These are phyloP conservation scores for Centruroides sculpturatus DNA, from an alignment of 1,140 invertebrate species.

Conservation along the genomic window DNA sequence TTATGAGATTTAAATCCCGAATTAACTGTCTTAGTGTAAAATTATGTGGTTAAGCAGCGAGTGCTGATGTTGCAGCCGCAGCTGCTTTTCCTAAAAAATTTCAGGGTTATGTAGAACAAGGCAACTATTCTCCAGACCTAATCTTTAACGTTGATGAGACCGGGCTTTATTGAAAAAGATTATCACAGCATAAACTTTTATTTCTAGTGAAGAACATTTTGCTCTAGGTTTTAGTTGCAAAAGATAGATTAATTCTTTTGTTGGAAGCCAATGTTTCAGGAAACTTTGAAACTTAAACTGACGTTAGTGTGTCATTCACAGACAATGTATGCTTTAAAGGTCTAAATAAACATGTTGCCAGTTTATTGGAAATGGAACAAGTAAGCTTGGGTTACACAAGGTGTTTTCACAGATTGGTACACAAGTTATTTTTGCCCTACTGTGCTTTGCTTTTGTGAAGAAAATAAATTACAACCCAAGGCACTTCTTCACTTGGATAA, in stretches of 20 bases:
- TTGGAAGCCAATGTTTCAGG: slow-evolving; percentile 8
- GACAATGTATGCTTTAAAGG: slow-evolving; percentile 11
- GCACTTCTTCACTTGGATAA: slow-evolving; percentile 16
- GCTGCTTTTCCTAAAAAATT: slow-evolving; percentile 18
- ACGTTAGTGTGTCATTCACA: slow-evolving; percentile 8
- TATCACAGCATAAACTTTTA: slow-evolving; percentile 11
- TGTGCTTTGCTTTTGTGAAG: slow-evolving; percentile 10
- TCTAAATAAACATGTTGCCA: not conserved
- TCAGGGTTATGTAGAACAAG: slow-evolving; percentile 23
- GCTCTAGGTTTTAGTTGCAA: slow-evolving; percentile 10
- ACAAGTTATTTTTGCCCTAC: slow-evolving; percentile 12
- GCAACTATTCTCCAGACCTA: slow-evolving; percentile 25
- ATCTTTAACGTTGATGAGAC: too few relatives aligned
- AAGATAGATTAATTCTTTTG: slow-evolving; percentile 11
- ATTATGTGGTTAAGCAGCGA: slow-evolving; percentile 25
- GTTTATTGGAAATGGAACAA: slow-evolving; percentile 14
- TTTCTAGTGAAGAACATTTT: slow-evolving; percentile 4
- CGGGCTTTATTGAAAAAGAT: slow-evolving; percentile 19
- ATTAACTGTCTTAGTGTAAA: slow-evolving; percentile 24
- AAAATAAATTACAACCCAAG: slow-evolving; percentile 11
- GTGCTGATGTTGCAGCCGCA: slow-evolving; percentile 23
- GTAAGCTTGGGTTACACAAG: slow-evolving; percentile 7
- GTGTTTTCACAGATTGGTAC: slow-evolving; percentile 14
- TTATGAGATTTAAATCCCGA: slow-evolving; percentile 26
- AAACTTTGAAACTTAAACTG: slow-evolving; percentile 12